Conservation (phyloP, 2,797 vertebrate genomes). For the Hafferia zeledoni region DNA sequence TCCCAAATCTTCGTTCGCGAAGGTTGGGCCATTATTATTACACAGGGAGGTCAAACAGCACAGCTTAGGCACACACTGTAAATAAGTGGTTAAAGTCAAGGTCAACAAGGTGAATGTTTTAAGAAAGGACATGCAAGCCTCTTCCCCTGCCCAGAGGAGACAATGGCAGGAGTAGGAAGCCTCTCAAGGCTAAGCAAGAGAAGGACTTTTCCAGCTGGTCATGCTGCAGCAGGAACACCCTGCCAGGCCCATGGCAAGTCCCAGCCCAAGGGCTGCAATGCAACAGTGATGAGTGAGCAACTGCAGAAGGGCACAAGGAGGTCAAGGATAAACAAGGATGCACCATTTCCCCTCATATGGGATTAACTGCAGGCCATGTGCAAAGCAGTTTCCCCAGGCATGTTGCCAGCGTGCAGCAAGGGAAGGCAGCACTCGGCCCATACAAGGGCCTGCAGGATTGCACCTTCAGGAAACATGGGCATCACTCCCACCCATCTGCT, state of each 20-base stretch:
- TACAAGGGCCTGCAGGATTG: background rate
- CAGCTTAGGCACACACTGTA: background rate
- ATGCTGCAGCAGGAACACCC: background rate
- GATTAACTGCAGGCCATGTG: fast-evolving
- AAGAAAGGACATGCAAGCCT: background rate
- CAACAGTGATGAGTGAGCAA: background rate
- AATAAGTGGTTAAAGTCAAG: background rate
- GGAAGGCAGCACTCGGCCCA: background rate
- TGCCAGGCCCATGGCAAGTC: fast-evolving
- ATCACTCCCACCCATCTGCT: background rate
- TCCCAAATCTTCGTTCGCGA: no score
- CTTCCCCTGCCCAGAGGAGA: background rate
- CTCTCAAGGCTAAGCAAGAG: background rate
- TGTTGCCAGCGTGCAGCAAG: fast-evolving
- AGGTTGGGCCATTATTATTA: no score
- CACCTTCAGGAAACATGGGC: background rate
- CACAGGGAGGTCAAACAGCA: fast-evolving
- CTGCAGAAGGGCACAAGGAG: background rate
- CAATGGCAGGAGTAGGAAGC: background rate
- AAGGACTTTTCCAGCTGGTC: fast-evolving
- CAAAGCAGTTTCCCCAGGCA: background rate
- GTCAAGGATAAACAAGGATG: background rate
- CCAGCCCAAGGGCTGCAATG: background rate
- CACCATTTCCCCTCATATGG: fast-evolving
- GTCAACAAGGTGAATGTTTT: background rate